Evolutionary conservation across 1,140 invertebrate species (phyloP), one percentile per base, ranked within the genome.

Genomic region (Drosophila serrata): DNA sequence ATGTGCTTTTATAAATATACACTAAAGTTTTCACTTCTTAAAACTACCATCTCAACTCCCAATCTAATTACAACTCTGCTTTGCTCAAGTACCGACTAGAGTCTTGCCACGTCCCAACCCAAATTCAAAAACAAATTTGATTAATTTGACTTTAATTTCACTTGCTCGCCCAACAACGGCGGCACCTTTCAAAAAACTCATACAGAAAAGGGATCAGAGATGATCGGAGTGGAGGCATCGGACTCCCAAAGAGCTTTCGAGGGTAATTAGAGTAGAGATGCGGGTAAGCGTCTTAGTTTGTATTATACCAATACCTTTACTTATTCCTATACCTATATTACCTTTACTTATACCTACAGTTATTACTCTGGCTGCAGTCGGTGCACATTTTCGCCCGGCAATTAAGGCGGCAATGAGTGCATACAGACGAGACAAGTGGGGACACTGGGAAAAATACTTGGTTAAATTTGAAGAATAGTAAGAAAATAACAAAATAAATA

Each of bases 371-470:
- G 12, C 40, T 53, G 72, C 72, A 51, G 72, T 62, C 31, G 74
- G 45, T 76, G 74, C 73, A 68, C 74, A 76, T 76, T 78, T 78
- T 78, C 75, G 68, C 75, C 74, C 62, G 64, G 57, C 75, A 78
- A 78, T 78, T 78, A 78, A 78, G 60, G 74, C 64, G 75, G 73
- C 73, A 76, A 76, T 76, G 73, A 76, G 74, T 76, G 73, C 73
- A 76, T 76, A 75, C 46, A 75, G 73, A 64, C 69, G 42, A 57
- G 73, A 74, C 70, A 55, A 51, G 37, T 42, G 59, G 31, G 15
- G 6, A 15, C 53, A 59, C 68, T 49, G 45, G n/a, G 6, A 46
- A 6, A 59, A 19, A 9, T 6, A 12, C 19, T 15, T 7, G 9
- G 1, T 4, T 4, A 40, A 9, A 40, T 17, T 31, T n/a, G 2